Base-by-base conservation (phyloP, 2,888 invertebrate genomes). In the Chesias legatella region DNA sequence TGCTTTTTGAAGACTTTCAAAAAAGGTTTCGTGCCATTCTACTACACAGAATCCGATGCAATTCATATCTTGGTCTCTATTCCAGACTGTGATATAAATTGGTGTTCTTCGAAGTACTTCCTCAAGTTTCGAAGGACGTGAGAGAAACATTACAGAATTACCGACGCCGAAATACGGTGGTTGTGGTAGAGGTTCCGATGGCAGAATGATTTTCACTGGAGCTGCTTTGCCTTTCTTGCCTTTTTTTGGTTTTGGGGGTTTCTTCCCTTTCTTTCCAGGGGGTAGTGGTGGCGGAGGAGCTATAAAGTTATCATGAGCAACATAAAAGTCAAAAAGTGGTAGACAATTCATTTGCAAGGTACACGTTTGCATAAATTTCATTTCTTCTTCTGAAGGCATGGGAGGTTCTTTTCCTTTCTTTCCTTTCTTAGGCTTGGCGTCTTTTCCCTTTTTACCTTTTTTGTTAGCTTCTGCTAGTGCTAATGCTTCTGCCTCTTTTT, bases 121-220 rank as follows among this genome's bases (percentile, higher is more conserved):
- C 52, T 77, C 77, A 31, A 88, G 58, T 55, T 74, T 79, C 0
- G 79, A 76, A 11, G 88, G 86, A 50, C 86, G 69, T 0, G 82
- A 83, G 35, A 85, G 40, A 46, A 88, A 88, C 71, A 83, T 79
- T 1, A 83, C 67, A 0, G 81, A 64, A 43, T 86, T 88, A 0
- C 88, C 88, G 0, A 88, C 88, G 1, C 88, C 86, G 48, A 85
- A 85, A 38, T 70, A 86, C 1, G 88, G 88, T 9, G 85, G 83
- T 51, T 84, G 82, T 2, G 88, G 88, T 36, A 88, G 57, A 0
- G 86, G 86, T 56, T 86, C 86, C 0, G 86, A 85, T 1, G 86
- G 86, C 3, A 88, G 52, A 13, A 66, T 37, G 10, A 82, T 48
- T 62, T 82, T 82, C 5, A 39, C 47, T 0, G 74, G 71, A 3